These are phyloP conservation scores for Plusia festucae DNA, from an alignment of 2,888 invertebrate species.

Conservation along the genomic window DNA sequence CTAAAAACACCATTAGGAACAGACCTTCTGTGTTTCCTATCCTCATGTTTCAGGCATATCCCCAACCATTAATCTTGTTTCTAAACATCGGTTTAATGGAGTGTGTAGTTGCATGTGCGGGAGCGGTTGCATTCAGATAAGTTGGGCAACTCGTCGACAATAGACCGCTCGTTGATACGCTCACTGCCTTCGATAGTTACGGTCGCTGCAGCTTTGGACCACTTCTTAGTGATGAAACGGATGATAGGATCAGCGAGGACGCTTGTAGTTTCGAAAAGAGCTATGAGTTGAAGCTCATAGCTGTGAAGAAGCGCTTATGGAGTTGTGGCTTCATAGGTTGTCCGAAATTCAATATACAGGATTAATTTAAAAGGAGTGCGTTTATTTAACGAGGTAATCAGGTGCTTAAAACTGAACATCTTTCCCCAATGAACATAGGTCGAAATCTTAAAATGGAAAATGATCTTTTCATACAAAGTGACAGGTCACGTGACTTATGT, in stretches of 20 bases:
- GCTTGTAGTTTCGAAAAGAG: slow-evolving; percentile 11
- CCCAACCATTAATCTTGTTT: slow-evolving; percentile 77
- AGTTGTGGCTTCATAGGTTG: too few relatives aligned
- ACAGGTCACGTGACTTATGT: too few relatives aligned
- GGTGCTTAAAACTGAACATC: too few relatives aligned
- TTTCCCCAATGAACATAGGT: too few relatives aligned
- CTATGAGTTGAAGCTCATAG: not conserved
- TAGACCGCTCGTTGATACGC: slow-evolving; percentile 50
- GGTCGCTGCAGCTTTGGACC: slow-evolving; percentile 51
- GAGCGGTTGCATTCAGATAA: slow-evolving; percentile 77
- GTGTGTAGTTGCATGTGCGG: slow-evolving; percentile 73
- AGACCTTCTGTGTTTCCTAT: slow-evolving; percentile 25
- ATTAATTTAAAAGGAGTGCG: too few relatives aligned
- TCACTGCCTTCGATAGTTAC: slow-evolving; percentile 53
- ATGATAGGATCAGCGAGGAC: slow-evolving; percentile 45
- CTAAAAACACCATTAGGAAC: slow-evolving; percentile 31
- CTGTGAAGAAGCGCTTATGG: too few relatives aligned
- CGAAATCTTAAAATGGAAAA: too few relatives aligned
- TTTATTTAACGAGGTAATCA: too few relatives aligned
- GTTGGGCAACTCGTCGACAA: slow-evolving; percentile 55
- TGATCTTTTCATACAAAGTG: too few relatives aligned
- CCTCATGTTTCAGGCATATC: slow-evolving; percentile 23
- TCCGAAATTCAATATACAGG: too few relatives aligned
- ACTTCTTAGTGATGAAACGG: slow-evolving; percentile 47
- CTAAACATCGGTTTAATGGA: slow-evolving; percentile 78